Percentiles rank a stretch among this genome's conserved stretches.
phyloP scores from a whole-genome alignment of 2,888 invertebrate genomes.

The Melanostoma scalare region DNA sequence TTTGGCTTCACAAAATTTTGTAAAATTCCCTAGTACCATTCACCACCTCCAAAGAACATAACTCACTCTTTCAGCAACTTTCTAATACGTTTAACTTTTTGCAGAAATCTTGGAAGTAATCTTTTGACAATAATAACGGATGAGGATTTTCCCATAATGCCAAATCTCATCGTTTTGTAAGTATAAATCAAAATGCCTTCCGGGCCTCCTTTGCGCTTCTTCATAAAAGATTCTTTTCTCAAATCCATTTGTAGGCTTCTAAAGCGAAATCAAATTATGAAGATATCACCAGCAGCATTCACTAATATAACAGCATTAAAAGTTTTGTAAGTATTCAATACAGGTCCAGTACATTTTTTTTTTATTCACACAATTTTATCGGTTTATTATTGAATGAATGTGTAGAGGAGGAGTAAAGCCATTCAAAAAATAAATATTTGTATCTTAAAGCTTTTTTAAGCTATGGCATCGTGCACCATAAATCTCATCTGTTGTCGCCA shows the following conservation, averaged over 20 bases:
- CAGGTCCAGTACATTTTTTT: background rate
- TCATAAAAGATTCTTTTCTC: slow-evolving; percentile 34
- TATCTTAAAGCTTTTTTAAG: slow-evolving; percentile 11
- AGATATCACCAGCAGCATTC: slow-evolving; percentile 91
- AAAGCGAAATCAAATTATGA: slow-evolving; percentile 91
- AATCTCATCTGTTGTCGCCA: slow-evolving; percentile 64
- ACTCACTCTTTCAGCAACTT: no score
- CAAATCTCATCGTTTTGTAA: slow-evolving; percentile 91
- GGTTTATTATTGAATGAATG: background rate
- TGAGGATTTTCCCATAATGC: slow-evolving; percentile 88
- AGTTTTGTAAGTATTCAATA: slow-evolving; percentile 90
- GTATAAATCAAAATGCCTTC: slow-evolving; percentile 78
- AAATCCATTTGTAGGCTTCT: slow-evolving; percentile 86
- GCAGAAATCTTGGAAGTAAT: slow-evolving; percentile 91
- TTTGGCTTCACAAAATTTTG: no score
- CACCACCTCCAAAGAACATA: slow-evolving; percentile 18
- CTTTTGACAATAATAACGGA: slow-evolving; percentile 87
- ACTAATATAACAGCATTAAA: slow-evolving; percentile 89
- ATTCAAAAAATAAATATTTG: background rate
- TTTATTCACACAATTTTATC: background rate
- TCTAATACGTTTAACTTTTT: slow-evolving; percentile 74
- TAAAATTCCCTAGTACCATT: background rate
- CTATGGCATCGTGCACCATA: slow-evolving; percentile 37
- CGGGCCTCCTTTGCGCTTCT: background rate
- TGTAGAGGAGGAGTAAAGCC: background rate